Evolutionary conservation across 2,888 invertebrate species (phyloP).

Genomic region (Xestia rhomboidea): DNA sequence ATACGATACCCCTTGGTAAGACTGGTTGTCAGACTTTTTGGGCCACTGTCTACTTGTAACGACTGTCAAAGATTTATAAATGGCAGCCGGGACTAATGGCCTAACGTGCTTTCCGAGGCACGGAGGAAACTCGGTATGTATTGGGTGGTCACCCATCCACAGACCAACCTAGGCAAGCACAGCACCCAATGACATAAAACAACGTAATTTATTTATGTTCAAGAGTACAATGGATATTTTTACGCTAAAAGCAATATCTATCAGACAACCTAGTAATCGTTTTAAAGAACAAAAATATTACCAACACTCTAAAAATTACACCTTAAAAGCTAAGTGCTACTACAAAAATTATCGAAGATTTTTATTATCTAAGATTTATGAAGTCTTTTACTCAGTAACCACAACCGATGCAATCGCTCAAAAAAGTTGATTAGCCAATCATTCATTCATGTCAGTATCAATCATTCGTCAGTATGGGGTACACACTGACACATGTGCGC

Average conservation of each 20-base stretch:
- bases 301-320: slow-evolving; percentile 28
- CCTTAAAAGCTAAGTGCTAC: background rate
- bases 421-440: slow-evolving; percentile 39
- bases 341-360: slow-evolving; percentile 9
- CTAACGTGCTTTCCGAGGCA: too few relatives aligned
- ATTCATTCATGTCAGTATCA: slow-evolving; percentile 40
- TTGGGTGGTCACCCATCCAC: too few relatives aligned
- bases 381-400: slow-evolving; percentile 3
- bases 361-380: slow-evolving; percentile 19
- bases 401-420: slow-evolving; percentile 18
- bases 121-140: too few relatives aligned
- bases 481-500: slow-evolving; percentile 58
- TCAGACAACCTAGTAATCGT: background rate
- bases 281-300: slow-evolving; percentile 6
- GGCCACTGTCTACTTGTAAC: too few relatives aligned
- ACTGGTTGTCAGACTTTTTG: too few relatives aligned
- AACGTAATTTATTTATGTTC: background rate
- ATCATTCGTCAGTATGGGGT: slow-evolving; percentile 48
- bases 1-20: too few relatives aligned
- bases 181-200: background rate
- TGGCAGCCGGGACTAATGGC: too few relatives aligned
- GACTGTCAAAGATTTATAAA: too few relatives aligned
- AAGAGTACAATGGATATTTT: background rate
- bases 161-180: too few relatives aligned
- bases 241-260: slow-evolving; percentile 12